Percentiles rank a stretch among this genome's conserved stretches.
These are phyloP conservation scores for Tetragonula carbonaria DNA, from an alignment of 2,888 invertebrate species.

Conservation along the genomic window DNA sequence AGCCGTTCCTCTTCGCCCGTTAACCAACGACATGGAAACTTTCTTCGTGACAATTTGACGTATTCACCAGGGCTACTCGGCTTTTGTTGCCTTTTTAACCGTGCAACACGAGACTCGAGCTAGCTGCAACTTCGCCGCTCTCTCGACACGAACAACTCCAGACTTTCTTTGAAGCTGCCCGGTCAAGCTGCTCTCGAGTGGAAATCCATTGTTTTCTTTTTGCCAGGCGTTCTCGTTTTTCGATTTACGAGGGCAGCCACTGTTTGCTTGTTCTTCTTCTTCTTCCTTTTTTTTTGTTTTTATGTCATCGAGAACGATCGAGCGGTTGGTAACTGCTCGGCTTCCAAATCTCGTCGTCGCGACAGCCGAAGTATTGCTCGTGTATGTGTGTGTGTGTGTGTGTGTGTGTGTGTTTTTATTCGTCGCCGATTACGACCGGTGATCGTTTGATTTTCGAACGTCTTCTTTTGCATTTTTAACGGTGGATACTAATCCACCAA, in stretches of 20 bases:
- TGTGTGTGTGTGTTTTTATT: neutral
- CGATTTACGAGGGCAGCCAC: neutral
- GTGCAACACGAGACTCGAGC: conserved; percentile 40
- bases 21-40: conserved; percentile 41
- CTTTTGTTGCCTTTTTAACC: conserved; percentile 45
- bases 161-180: conserved; percentile 18
- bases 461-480: too few relatives aligned
- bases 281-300: neutral
- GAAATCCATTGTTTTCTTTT: conserved; percentile 43
- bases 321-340: neutral
- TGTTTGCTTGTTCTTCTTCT: neutral
- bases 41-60: conserved; percentile 51
- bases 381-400: neutral
- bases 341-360: neutral
- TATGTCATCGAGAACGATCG: neutral
- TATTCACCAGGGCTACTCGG: conserved; percentile 41
- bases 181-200: conserved; percentile 26
- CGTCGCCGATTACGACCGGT: neutral
- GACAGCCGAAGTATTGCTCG: neutral
- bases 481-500: too few relatives aligned
- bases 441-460: too few relatives aligned
- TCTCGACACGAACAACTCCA: conserved; percentile 5
- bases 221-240: conserved; percentile 16
- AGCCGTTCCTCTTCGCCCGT: conserved; percentile 12
- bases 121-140: neutral